A percentile compares a stretch with the other conserved stretches of the same genome.
phyloP scores from a whole-genome alignment of 1,140 invertebrate genomes.

The Vollenhovia emeryi region DNA sequence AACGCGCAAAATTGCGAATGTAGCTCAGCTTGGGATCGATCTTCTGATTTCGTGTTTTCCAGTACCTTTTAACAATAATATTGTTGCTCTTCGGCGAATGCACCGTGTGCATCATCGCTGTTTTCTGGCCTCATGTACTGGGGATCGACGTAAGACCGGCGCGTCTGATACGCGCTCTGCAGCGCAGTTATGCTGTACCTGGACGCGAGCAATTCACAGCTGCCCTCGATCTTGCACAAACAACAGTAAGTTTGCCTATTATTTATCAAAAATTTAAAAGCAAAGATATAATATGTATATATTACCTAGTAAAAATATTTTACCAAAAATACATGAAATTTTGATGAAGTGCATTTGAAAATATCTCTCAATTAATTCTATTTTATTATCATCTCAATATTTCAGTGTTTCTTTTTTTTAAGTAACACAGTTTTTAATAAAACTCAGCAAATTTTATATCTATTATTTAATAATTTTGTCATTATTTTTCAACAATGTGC shows the following conservation, averaged over 20 bases:
- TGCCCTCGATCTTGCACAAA: slow-evolving; percentile 91
- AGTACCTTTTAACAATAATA: slow-evolving; percentile 91
- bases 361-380: no score
- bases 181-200: slow-evolving; percentile 91
- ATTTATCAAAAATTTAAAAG: neutral
- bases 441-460: no score
- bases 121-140: slow-evolving; percentile 92
- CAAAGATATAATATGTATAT: neutral
- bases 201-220: slow-evolving; percentile 91
- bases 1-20: neutral
- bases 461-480: no score
- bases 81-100: slow-evolving; percentile 90
- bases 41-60: slow-evolving; percentile 75
- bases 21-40: neutral
- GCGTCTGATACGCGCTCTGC: slow-evolving; percentile 89
- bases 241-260: slow-evolving; percentile 83
- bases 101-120: slow-evolving; percentile 89
- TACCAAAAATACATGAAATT: no score
- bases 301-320: no score
- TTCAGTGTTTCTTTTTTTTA: no score
- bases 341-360: no score
- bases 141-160: slow-evolving; percentile 89
- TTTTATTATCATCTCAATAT: no score
- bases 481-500: no score
- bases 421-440: no score